Evolutionary conservation across 2,797 vertebrate genomes (phyloP).

Genomic region (Anguilla obscura): DNA sequence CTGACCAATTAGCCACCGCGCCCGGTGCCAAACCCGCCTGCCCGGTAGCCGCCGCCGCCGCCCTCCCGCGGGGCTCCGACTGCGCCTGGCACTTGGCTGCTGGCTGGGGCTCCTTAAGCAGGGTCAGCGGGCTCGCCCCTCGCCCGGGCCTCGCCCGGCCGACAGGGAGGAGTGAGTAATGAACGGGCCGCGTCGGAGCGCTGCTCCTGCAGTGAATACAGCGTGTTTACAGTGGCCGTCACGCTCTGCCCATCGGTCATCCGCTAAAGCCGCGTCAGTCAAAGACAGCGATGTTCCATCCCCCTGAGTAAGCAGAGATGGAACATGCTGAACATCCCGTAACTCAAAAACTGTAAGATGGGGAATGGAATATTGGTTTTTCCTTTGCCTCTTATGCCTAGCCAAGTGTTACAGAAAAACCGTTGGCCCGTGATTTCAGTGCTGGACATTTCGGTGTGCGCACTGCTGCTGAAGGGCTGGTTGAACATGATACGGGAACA

Average conservation of each 20-base stretch:
- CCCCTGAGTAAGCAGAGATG: background rate
- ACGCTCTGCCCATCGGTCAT: slow-evolving; percentile 30
- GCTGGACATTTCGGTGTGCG: background rate
- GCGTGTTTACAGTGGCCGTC: slow-evolving; percentile 27
- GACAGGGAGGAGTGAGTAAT: slow-evolving; percentile 4
- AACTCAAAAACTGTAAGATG: background rate
- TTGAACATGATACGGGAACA: slow-evolving; percentile 63
- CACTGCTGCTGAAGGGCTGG: background rate
- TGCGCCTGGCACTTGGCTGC: background rate
- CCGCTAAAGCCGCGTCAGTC: slow-evolving; percentile 28
- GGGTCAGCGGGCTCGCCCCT: slow-evolving; percentile 39
- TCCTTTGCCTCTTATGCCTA: background rate
- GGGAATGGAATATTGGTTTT: background rate
- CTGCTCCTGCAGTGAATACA: slow-evolving; percentile 15
- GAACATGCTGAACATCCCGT: background rate
- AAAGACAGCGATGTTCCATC: slow-evolving; percentile 23
- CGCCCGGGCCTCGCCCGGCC: background rate
- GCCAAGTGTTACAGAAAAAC: background rate
- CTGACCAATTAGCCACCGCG: slow-evolving; percentile 80
- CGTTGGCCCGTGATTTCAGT: background rate
- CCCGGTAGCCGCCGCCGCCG: slow-evolving; percentile 28
- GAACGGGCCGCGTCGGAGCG: background rate
- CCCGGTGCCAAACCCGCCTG: slow-evolving; percentile 63
- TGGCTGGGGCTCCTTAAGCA: slow-evolving; percentile 37
- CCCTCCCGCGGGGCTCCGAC: background rate